A percentile compares a stretch with the other conserved stretches of the same genome.
These are phyloP conservation scores for Mechanitis mazaeus DNA, from an alignment of 2,888 invertebrate genomes.

Conservation along the genomic window DNA sequence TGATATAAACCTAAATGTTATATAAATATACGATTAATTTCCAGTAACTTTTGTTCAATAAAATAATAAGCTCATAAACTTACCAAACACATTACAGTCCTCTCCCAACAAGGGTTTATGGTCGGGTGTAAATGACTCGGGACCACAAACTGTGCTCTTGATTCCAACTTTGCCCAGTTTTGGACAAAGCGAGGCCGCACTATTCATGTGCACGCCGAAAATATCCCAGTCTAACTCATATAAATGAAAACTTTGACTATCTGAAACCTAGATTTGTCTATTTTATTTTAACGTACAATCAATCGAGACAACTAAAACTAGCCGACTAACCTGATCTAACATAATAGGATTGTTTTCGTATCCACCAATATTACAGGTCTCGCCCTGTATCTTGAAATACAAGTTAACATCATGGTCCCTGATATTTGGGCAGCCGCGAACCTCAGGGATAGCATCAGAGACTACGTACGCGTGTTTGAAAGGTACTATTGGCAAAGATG, in stretches of 20 bases:
- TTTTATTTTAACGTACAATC: too few species aligned
- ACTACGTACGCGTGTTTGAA: constrained; percentile 94
- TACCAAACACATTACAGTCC: constrained; percentile 79
- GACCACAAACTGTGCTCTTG: constrained; percentile 91
- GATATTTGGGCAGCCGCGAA: constrained; percentile 86
- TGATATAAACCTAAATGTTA: constrained; percentile 82
- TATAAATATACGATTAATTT: too few species aligned
- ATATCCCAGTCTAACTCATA: constrained; percentile 93
- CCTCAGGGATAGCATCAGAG: constrained; percentile 85
- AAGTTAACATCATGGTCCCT: constrained; percentile 90
- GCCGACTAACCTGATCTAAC: constrained; percentile 78
- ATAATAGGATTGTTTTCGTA: constrained; percentile 92
- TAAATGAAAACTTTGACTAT: constrained; percentile 87
- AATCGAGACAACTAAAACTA: too few species aligned
- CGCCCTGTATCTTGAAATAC: constrained; percentile 90
- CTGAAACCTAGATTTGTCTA: constrained; percentile 72
- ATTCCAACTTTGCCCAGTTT: constrained; percentile 84
- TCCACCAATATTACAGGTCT: constrained; percentile 89
- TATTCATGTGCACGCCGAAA: constrained; percentile 85
- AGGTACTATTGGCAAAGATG: constrained; percentile 84
- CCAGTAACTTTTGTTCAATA: too few species aligned
- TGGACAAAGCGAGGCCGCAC: constrained; percentile 85
- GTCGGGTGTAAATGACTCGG: constrained; percentile 95
- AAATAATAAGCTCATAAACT: constrained; percentile 23
- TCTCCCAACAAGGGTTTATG: constrained; percentile 91